Percentiles rank a stretch among this genome's conserved stretches.
Conservation (phyloP, 2,797 vertebrate genomes). For the Pitangus sulphuratus region DNA sequence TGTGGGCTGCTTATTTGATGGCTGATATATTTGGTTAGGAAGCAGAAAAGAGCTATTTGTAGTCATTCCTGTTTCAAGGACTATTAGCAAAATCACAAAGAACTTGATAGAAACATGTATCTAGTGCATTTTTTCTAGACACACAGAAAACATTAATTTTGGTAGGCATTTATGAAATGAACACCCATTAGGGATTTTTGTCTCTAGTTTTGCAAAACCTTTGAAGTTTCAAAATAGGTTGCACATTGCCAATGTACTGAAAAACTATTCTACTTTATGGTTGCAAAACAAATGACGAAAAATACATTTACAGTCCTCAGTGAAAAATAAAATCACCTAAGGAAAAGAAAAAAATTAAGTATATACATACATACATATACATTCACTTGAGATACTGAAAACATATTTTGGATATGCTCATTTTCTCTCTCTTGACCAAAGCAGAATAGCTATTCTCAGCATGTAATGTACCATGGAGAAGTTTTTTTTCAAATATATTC, state of each 20-base stretch:
- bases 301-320: not conserved
- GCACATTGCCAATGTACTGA: not conserved
- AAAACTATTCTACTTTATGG: not conserved
- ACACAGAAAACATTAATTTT: constrained; percentile 34
- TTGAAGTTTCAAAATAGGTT: constrained; percentile 12
- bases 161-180: not conserved
- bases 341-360: not conserved
- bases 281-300: not conserved
- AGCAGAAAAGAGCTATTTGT: not conserved
- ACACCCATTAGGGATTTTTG: constrained; percentile 2
- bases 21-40: not conserved
- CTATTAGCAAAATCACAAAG: not conserved
- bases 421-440: not conserved
- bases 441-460: not conserved
- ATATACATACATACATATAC: too few relatives aligned
- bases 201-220: not conserved
- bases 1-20: not conserved
- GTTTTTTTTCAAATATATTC: not conserved
- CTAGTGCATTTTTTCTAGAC: not conserved
- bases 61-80: not conserved
- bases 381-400: not conserved
- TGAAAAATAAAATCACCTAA: not conserved
- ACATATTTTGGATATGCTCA: not conserved
- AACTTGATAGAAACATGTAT: constrained; percentile 8
- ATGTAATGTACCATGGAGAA: not conserved